Percentiles rank a stretch among this genome's conserved stretches.
phyloP scores from a whole-genome alignment of 2,888 invertebrate species.

The Amblyjoppa fuscipennis region DNA sequence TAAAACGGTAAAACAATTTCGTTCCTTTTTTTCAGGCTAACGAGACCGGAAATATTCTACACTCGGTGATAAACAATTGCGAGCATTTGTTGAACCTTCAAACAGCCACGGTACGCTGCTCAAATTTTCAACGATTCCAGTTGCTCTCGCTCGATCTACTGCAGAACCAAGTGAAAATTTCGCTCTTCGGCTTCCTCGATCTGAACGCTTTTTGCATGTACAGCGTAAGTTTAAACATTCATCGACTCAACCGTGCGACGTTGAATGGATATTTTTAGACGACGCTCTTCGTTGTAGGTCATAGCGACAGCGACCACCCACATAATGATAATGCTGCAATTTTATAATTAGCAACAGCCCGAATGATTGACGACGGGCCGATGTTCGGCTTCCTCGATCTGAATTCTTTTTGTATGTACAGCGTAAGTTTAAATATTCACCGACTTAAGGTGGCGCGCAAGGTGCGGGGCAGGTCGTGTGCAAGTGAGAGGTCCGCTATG shows the following conservation, averaged over 20 bases:
- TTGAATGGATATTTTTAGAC: neutral
- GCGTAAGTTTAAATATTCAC: too few relatives aligned
- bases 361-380: neutral
- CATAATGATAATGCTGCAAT: conserved; percentile 53
- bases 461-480: too few relatives aligned
- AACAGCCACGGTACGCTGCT: conserved; percentile 24
- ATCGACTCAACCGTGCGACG: neutral
- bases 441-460: too few relatives aligned
- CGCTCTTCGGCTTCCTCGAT: conserved; percentile 41
- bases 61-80: conserved; percentile 15
- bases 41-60: conserved; percentile 45
- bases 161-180: conserved; percentile 33
- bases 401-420: too few relatives aligned
- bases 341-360: conserved; percentile 5
- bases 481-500: too few relatives aligned
- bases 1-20: neutral
- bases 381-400: too few relatives aligned
- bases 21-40: conserved; percentile 39
- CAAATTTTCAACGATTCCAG: neutral
- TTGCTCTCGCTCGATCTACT: conserved; percentile 45
- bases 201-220: conserved; percentile 41
- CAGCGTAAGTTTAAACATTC: conserved; percentile 29
- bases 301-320: conserved; percentile 13
- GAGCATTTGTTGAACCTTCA: conserved; percentile 6
- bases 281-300: conserved; percentile 22